Percentiles rank a stretch among this genome's conserved stretches.
phyloP scores from a whole-genome alignment of 2,113 vertebrate species.

The Oplegnathus fasciatus region DNA sequence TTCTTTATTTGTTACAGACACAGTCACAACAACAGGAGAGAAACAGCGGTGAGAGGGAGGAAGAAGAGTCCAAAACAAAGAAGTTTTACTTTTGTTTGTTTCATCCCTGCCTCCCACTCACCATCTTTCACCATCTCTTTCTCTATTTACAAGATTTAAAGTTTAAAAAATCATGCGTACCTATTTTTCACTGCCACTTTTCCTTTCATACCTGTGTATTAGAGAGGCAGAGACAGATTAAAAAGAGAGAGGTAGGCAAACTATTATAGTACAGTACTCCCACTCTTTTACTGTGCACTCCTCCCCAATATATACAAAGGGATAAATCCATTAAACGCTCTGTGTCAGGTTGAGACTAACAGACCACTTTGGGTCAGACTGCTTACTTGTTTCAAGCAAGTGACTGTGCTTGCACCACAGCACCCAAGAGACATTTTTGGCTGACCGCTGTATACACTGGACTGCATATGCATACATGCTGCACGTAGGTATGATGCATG shows the following conservation, averaged over 20 bases:
- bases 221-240: constrained; percentile 28
- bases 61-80: constrained; percentile 66
- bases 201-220: constrained; percentile 41
- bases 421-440: constrained; percentile 63
- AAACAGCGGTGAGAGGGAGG: constrained; percentile 65
- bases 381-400: constrained; percentile 77
- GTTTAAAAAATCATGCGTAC: constrained; percentile 39
- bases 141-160: constrained; percentile 57
- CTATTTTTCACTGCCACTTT: constrained; percentile 55
- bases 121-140: constrained; percentile 69
- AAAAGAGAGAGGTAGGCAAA: constrained; percentile 68
- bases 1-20: constrained; percentile 80
- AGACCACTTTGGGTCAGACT: constrained; percentile 64
- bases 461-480: constrained; percentile 50
- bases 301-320: constrained; percentile 28
- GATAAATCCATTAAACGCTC: constrained; percentile 55
- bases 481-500: constrained; percentile 61
- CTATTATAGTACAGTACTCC: constrained; percentile 78
- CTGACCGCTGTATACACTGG: constrained; percentile 47
- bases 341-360: constrained; percentile 60
- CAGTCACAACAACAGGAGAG: constrained; percentile 69
- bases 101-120: constrained; percentile 56
- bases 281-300: constrained; percentile 46
- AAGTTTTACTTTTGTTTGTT: constrained; percentile 64
- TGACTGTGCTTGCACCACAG: constrained; percentile 67